These are phyloP conservation scores for Taeniopygia guttata DNA, from an alignment of 2,797 vertebrate genomes.

Conservation along the genomic window DNA sequence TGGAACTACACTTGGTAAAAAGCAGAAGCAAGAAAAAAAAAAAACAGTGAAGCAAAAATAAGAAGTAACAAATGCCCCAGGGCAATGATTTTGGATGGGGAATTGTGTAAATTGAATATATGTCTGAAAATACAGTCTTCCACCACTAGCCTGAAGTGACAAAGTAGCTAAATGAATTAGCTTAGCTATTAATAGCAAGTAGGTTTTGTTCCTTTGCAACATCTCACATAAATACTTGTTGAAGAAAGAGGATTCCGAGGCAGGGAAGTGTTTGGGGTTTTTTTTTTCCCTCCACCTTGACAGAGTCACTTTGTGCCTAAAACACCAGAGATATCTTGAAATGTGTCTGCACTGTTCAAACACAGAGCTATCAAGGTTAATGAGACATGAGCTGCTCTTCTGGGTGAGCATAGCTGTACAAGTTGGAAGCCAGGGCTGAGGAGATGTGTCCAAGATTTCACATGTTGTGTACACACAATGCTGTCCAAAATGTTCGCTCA, in stretches of 20 bases:
- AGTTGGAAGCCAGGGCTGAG: background rate
- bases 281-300: background rate
- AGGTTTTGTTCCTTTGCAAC: background rate
- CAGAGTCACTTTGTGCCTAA: background rate
- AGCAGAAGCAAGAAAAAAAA: background rate
- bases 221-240: background rate
- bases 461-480: fast-evolving
- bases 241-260: background rate
- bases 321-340: background rate
- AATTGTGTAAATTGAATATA: slow-evolving; percentile 5
- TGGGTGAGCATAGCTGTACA: background rate
- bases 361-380: slow-evolving; percentile 36
- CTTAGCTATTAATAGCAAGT: background rate
- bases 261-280: background rate
- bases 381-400: slow-evolving; percentile 7
- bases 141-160: background rate
- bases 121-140: background rate
- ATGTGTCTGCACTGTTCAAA: background rate
- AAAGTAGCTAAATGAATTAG: background rate
- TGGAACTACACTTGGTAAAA: background rate
- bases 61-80: background rate
- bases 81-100: background rate
- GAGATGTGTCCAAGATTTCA: background rate
- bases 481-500: background rate
- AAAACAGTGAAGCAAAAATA: background rate